phyloP scores from a whole-genome alignment of 2,888 invertebrate species.

The Cyclophora punctaria region DNA sequence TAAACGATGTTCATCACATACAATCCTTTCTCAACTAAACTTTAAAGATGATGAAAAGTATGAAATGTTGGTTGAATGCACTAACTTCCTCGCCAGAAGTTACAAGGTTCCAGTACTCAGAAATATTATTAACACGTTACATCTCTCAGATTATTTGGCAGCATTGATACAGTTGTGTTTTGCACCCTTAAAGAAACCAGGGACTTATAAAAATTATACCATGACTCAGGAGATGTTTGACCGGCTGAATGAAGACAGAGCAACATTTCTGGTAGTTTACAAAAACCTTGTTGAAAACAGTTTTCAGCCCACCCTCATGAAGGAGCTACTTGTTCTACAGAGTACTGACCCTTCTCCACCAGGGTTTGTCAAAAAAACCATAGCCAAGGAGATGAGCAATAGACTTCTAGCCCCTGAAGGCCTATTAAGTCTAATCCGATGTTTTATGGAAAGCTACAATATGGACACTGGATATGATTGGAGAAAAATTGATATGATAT shows the following conservation, averaged over 20 bases:
- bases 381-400: conserved; percentile 76
- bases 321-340: conserved; percentile 81
- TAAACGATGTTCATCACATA: conserved; percentile 53
- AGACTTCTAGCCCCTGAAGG: conserved; percentile 78
- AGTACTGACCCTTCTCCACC: conserved; percentile 71
- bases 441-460: conserved; percentile 76
- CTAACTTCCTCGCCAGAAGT: conserved; percentile 63
- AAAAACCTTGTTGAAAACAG: conserved; percentile 68
- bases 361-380: conserved; percentile 77
- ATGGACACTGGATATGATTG: conserved; percentile 77
- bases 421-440: conserved; percentile 76
- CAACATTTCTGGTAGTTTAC: conserved; percentile 66
- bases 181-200: conserved; percentile 79
- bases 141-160: conserved; percentile 77
- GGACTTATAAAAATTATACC: conserved; percentile 44
- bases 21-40: conserved; percentile 37
- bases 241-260: conserved; percentile 64
- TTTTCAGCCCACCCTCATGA: conserved; percentile 77
- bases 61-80: conserved; percentile 63
- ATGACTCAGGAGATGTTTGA: conserved; percentile 76
- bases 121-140: conserved; percentile 71
- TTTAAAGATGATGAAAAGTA: conserved; percentile 68
- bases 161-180: conserved; percentile 80
- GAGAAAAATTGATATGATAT: conserved; percentile 79
- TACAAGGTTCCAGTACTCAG: conserved; percentile 69